Base-by-base conservation (phyloP, 2,113 vertebrate species). In the Grammomys surdaster region DNA sequence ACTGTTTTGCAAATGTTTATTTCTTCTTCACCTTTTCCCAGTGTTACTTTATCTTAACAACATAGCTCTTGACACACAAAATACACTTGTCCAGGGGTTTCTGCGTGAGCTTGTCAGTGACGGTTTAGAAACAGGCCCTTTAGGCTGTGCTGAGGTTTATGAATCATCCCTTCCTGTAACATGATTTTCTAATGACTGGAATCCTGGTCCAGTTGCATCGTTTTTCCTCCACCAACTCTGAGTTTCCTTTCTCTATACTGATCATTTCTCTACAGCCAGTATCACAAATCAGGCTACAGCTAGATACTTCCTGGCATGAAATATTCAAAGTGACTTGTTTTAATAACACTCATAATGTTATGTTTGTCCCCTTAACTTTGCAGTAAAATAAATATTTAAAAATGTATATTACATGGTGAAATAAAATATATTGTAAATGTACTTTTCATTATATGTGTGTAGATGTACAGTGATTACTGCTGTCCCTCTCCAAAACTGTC, bases 271-370 rank as follows among this genome's bases (percentile, higher is more conserved):
- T 95, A 36, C 28, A 88, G 20, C 67, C 87, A 40, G 5, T 26
- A 20, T 56, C 85, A 82, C 67, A 86, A 92, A 58, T 60, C 87
- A 84, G 69, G 22, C n/a, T 46, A 67, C 6, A 81, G 40, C n/a
- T 46, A 93, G 28, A 12, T 67, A 81, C 89, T 90, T 90, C 78
- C 77, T 91, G 33, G 19, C 60, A 89, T 72, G 33, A 91, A 84
- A 67, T 88, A 72, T 14, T 95, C 70, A 95, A 76, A 73, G 22
- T 90, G 54, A 78, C 36, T 87, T 95, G 19, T n/a, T 92, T 89
- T 82, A 89, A 69, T 82, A 14, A 65, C 40, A 46, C 89, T 69
- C 51, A 10, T 81, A 14, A 58, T 85, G 54, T 36, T 84, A 31
- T 51, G 89, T 60, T n/a, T 65, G 69, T 28, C 3, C 40, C n/a